Base-by-base conservation (phyloP, 2,797 vertebrate species). In the Crocidura indochinensis region DNA sequence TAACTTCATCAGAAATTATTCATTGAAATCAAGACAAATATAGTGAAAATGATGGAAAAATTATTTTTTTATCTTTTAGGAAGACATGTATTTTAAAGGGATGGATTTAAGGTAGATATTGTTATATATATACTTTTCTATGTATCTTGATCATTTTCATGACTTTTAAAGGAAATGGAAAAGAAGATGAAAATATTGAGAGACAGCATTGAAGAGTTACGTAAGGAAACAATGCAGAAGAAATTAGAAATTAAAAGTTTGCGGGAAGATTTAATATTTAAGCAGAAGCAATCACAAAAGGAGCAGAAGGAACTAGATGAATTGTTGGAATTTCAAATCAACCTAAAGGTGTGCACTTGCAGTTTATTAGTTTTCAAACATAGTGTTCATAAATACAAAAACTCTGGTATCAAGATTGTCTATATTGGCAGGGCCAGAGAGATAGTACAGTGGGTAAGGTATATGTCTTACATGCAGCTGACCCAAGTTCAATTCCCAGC, bases 151-250 rank as follows among this genome's bases (percentile, higher is more conserved):
- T 84, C 0, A 47, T 91, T 60, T 95, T 95, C 60, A 91, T 94
- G 1, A 88, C 68, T 97, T 95, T 91, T 90, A 80, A 97, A 99
- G 99, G 98, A 99, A 95, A 82, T 97, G 26, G 97, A 98, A 84
- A 98, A 96, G 87, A 98, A 96, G 96, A 97, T 96, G 72, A 97
- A 97, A 90, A 51, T 95, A 51, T 82, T 99, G 87, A 98, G 96
- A 96, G 98, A 99, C 86, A 98, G 94, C 88, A 98, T 95, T 84
- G 98, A 99, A 93, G 98, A 98, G 80, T 97, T 99, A 93, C 98
- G 94, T 93, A 98, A 98, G 96, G 99, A 99, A 96, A 97, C 98
- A 47, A 91, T 95, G 11, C 98, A 98, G 91, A 98, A 98, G 94
- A 98, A 97, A 86, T 93, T 97, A 87, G 99, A 99, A 97, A 97